phyloP scores from a whole-genome alignment of 2,888 invertebrate species.

The Pandemis heparana region DNA sequence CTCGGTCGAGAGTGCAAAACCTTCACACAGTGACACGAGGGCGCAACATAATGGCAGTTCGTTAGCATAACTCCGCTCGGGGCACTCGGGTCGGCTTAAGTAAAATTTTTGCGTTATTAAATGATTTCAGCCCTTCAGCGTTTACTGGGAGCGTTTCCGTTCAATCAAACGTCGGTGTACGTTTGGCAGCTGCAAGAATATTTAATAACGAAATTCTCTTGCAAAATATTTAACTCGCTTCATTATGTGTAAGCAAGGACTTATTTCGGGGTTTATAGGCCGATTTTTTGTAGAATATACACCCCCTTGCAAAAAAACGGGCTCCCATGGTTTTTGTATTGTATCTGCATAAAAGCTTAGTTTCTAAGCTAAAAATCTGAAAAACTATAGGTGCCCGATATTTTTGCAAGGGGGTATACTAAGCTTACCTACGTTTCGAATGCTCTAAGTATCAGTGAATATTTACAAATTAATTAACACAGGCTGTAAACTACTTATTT shows the following conservation, averaged over 20 bases:
- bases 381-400: no score
- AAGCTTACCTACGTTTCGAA: no score
- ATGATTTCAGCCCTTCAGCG: slow-evolving; percentile 63
- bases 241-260: background rate
- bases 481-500: no score
- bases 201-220: slow-evolving; percentile 2
- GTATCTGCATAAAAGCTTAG: no score
- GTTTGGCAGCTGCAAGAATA: slow-evolving; percentile 7
- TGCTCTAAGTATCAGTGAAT: no score
- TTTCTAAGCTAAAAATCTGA: no score
- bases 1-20: slow-evolving; percentile 83
- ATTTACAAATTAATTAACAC: no score
- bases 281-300: background rate
- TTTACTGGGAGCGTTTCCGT: slow-evolving; percentile 46
- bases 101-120: slow-evolving; percentile 78
- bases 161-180: slow-evolving; percentile 10
- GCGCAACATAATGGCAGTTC: slow-evolving; percentile 80
- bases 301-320: no score
- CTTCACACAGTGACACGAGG: slow-evolving; percentile 84
- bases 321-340: no score
- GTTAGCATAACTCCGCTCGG: slow-evolving; percentile 75
- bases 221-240: background rate
- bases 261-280: background rate
- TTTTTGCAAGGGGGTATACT: no score
- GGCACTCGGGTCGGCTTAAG: slow-evolving; percentile 65